phyloP scores from a whole-genome alignment of 2,888 invertebrate species.

The Gymnoscelis rufifasciata region DNA sequence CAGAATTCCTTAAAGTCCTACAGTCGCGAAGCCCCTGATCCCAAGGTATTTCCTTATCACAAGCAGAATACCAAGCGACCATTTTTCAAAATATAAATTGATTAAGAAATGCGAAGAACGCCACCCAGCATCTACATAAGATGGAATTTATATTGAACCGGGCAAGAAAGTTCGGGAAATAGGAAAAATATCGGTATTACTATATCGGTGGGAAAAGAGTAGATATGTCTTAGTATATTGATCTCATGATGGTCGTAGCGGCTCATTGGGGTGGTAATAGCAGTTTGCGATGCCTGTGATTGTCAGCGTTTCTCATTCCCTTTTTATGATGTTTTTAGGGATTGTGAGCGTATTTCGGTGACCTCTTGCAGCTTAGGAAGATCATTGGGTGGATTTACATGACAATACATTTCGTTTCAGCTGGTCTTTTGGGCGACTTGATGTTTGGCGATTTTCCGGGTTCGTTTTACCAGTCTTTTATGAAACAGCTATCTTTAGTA shows the following conservation, averaged over 20 bases:
- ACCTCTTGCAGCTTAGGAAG: conserved; percentile 44
- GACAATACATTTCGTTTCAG: conserved; percentile 35
- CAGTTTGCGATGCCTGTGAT: conserved; percentile 40
- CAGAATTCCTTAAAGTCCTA: conserved; percentile 1
- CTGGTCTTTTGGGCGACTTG: conserved; percentile 18
- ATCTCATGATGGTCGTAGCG: conserved; percentile 33
- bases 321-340: conserved; percentile 42
- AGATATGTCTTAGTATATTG: conserved; percentile 29
- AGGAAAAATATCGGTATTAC: conserved; percentile 22
- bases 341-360: conserved; percentile 36
- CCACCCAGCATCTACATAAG: conserved; percentile 25
- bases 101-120: conserved; percentile 24
- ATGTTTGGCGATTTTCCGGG: conserved; percentile 6
- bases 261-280: conserved; percentile 30
- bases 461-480: conserved; percentile 3
- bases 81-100: conserved; percentile 29
- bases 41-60: conserved; percentile 12
- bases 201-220: conserved; percentile 17
- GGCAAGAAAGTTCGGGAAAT: conserved; percentile 23
- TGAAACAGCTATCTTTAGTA: conserved; percentile 1
- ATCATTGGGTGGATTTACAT: conserved; percentile 40
- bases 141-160: conserved; percentile 33
- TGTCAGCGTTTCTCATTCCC: conserved; percentile 32
- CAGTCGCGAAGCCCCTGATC: conserved; percentile 6
- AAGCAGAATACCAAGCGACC: conserved; percentile 21